These are phyloP conservation scores for Trimorus sp. DNA, from an alignment of 2,888 invertebrate species.

Conservation along the genomic window DNA sequence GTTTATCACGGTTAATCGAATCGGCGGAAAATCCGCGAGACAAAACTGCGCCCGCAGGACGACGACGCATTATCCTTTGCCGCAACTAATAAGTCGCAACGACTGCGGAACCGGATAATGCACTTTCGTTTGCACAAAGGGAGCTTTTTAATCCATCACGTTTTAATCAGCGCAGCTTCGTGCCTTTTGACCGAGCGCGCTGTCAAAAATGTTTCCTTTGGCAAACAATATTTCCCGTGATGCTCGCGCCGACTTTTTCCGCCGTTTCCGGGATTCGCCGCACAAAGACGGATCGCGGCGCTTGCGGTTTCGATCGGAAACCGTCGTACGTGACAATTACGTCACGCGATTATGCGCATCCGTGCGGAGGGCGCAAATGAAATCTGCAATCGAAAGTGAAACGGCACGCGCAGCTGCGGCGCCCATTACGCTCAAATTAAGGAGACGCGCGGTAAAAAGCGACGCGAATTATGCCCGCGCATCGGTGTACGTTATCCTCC, in stretches of 20 bases:
- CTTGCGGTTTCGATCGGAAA: constrained; percentile 31
- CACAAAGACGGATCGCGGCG: constrained; percentile 38
- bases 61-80: too few species aligned
- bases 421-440: constrained; percentile 36
- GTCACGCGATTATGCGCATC: constrained; percentile 49
- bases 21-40: too few species aligned
- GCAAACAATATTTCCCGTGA: constrained; percentile 43
- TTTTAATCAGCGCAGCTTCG: constrained; percentile 24
- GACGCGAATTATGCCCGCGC: constrained; percentile 35
- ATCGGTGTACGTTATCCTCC: constrained; percentile 20
- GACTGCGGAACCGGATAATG: background rate
- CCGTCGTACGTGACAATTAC: constrained; percentile 49
- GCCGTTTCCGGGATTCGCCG: background rate
- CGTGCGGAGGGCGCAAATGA: constrained; percentile 53
- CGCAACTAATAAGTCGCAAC: constrained; percentile 1
- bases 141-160: constrained; percentile 28
- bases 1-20: too few species aligned
- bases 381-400: constrained; percentile 59
- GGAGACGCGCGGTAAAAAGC: constrained; percentile 37
- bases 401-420: constrained; percentile 38
- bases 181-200: constrained; percentile 7
- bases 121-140: constrained; percentile 1
- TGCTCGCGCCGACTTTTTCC: background rate
- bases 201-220: constrained; percentile 33
- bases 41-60: too few species aligned